A percentile compares a stretch with the other conserved stretches of the same genome.
phyloP scores from a whole-genome alignment of 2,888 invertebrate species.

The Cheilosia scutellata region DNA sequence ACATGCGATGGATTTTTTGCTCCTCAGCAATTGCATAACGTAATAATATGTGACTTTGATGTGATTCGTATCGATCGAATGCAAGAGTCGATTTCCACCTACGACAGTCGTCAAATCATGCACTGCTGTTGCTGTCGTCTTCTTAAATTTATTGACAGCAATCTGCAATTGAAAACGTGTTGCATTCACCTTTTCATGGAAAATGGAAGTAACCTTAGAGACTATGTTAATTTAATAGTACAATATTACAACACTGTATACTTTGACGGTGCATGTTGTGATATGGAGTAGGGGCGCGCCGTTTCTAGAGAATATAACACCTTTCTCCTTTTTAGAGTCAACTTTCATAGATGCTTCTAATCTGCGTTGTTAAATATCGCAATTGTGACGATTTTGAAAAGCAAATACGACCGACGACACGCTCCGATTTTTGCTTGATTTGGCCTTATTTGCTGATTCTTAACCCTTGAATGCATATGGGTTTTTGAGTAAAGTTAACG shows the following conservation, averaged over 20 bases:
- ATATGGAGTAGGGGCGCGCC: too few species aligned
- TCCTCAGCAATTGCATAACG: not conserved
- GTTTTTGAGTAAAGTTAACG: too few species aligned
- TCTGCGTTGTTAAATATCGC: too few species aligned
- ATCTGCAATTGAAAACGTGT: slow-evolving; percentile 1
- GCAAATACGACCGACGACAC: too few species aligned
- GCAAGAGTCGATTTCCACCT: not conserved
- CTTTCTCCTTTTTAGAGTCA: too few species aligned
- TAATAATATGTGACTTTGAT: not conserved
- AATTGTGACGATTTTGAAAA: too few species aligned
- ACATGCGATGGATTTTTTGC: slow-evolving; percentile 1
- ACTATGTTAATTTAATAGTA: slow-evolving; percentile 14
- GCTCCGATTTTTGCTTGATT: too few species aligned
- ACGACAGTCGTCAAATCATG: not conserved
- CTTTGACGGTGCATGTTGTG: too few species aligned
- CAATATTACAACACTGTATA: not conserved
- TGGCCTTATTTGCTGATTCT: too few species aligned
- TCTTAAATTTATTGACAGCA: slow-evolving; percentile 6
- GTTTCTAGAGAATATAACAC: too few species aligned
- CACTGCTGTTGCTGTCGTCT: not conserved
- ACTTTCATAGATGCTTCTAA: too few species aligned
- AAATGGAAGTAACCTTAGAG: slow-evolving; percentile 11
- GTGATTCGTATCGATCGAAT: slow-evolving; percentile 2
- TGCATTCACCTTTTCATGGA: not conserved
- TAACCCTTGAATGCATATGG: too few species aligned